Conservation (phyloP, 1,140 invertebrate species). For the Pseudomyrmex pallidus region DNA sequence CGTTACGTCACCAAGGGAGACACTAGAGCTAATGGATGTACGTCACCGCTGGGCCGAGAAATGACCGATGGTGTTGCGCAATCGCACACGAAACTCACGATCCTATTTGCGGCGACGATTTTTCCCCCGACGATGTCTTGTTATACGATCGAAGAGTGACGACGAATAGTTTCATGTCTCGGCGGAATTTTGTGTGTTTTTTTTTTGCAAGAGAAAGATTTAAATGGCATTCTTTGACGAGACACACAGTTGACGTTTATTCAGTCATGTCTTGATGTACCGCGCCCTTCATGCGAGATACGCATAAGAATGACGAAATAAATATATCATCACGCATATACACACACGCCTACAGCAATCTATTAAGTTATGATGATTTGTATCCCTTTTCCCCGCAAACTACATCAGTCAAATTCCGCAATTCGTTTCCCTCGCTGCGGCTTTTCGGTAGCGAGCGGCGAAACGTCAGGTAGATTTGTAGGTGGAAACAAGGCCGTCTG, state of each 20-base stretch:
- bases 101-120: not conserved
- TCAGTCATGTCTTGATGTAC: not conserved
- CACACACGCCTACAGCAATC: not conserved
- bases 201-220: not conserved
- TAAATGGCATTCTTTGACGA: too few species aligned
- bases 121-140: not conserved
- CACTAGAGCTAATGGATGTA: constrained; percentile 72
- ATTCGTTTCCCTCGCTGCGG: constrained; percentile 38
- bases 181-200: not conserved
- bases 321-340: not conserved
- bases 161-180: not conserved
- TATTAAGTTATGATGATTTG: constrained; percentile 44
- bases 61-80: constrained; percentile 65
- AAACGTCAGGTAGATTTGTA: constrained; percentile 44
- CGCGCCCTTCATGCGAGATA: not conserved
- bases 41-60: constrained; percentile 67
- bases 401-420: constrained; percentile 18
- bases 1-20: constrained; percentile 67
- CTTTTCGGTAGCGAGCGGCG: constrained; percentile 39
- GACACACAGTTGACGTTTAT: too few species aligned
- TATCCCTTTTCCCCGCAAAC: constrained; percentile 1
- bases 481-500: constrained; percentile 58
- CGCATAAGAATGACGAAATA: constrained; percentile 1
- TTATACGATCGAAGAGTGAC: not conserved
- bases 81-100: constrained; percentile 52